phyloP scores from a whole-genome alignment of 2,888 invertebrate species.

The Drosophila anomalipes region DNA sequence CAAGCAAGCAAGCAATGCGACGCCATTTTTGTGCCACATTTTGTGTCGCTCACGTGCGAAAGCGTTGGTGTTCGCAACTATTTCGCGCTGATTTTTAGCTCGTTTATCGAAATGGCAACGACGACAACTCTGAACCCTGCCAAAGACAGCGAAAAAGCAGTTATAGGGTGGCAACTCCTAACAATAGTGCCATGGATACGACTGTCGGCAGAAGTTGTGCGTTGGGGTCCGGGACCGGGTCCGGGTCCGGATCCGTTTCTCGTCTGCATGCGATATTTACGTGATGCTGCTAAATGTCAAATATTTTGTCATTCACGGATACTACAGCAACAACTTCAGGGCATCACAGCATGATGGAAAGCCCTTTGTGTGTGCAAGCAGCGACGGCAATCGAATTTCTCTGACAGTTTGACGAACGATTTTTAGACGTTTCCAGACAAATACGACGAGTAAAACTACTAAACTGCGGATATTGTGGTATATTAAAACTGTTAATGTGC shows the following conservation, averaged over 20 bases:
- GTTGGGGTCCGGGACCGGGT: neutral
- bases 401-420: conserved; percentile 72
- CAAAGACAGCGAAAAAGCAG: conserved; percentile 1
- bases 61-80: conserved; percentile 38
- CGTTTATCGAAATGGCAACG: conserved; percentile 55
- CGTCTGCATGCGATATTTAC: conserved; percentile 55
- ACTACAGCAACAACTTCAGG: neutral
- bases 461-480: conserved; percentile 43
- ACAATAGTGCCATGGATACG: conserved; percentile 15
- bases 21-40: conserved; percentile 63
- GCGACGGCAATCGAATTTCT: conserved; percentile 52
- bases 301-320: conserved; percentile 69
- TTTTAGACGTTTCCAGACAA: conserved; percentile 48
- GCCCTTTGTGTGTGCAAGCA: neutral
- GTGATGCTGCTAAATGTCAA: conserved; percentile 78
- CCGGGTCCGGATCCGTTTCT: neutral
- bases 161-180: conserved; percentile 17
- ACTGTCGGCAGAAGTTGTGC: conserved; percentile 6
- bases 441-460: conserved; percentile 21
- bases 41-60: conserved; percentile 51
- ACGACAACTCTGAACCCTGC: conserved; percentile 1
- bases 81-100: conserved; percentile 76
- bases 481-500: neutral
- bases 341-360: conserved; percentile 6
- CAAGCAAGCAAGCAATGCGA: conserved; percentile 48